Percentiles rank a stretch among this genome's conserved stretches.
Conservation (phyloP, 2,113 vertebrate species). For the Phainopepla nitens region DNA sequence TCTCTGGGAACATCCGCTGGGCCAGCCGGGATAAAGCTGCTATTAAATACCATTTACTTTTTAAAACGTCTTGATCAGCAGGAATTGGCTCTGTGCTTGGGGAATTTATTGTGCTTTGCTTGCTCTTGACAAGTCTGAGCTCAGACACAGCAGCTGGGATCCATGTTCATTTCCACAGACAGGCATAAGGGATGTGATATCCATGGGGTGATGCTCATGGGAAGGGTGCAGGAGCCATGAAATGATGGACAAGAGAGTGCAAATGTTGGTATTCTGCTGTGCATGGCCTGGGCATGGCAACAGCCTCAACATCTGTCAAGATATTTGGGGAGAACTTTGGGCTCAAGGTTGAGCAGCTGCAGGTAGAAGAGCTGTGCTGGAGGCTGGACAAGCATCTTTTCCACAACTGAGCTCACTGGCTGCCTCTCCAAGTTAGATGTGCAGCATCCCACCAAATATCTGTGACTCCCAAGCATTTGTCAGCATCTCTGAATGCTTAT, state of each 20-base stretch:
- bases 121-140: background rate
- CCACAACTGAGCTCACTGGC: background rate
- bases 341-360: background rate
- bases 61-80: constrained; percentile 8
- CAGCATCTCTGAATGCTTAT: background rate
- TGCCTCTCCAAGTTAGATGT: background rate
- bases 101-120: background rate
- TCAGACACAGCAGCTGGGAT: background rate
- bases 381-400: background rate
- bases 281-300: background rate
- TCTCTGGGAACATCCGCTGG: background rate
- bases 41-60: constrained; percentile 14
- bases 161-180: background rate
- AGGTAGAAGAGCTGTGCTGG: background rate
- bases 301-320: background rate
- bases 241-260: background rate
- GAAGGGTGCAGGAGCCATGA: background rate
- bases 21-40: background rate
- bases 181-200: background rate
- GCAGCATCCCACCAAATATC: background rate
- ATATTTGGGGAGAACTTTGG: background rate
- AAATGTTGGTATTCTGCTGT: background rate
- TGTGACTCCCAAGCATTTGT: background rate
- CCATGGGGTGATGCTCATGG: background rate
- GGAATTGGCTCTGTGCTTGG: background rate